Evolutionary conservation across 2,797 vertebrate species (phyloP), one percentile per base, ranked within the genome.

Genomic region (Gymnocypris eckloni): DNA sequence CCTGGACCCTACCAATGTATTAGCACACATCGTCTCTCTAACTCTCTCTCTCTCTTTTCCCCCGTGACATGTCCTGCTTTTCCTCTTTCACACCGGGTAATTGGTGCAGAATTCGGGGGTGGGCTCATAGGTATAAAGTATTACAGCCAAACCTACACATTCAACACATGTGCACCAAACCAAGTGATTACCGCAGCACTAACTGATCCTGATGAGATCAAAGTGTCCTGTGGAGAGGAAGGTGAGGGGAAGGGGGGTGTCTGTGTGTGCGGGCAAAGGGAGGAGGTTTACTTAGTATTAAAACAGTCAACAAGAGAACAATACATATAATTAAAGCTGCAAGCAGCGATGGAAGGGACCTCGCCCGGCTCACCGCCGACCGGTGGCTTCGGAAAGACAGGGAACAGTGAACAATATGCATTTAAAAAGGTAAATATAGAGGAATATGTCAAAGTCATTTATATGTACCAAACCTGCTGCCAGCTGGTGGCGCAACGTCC

Each of bases 51-150:
- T 20, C 33, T 33, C 33, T 8, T 56, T 16, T 56, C 20, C 90
- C 69, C 89, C 84, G 91, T 94, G 94, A 94, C 93, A 92, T 93
- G 94, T 93, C 92, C 95, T 96, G 95, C 91, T 94, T 93, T 96
- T 93, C 93, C 92, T 95, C 95, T 94, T 94, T 93, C 94, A 95
- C 95, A 95, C 95, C 92, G 89, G 88, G 92, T 96, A 95, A 96
- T 95, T 96, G 94, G 94, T 92, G 87, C 89, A 91, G 90, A 92
- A 92, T 87, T 90, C 90, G 89, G 87, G 89, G 90, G 91, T 92
- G 90, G 90, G 91, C 83, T 82, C 81, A n/a, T 45, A 76, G 64
- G 80, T 85, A 81, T 64, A 56, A 84, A 76, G 78, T 82, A 67
- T 71, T 89, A 94, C 93, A 92, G 93, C 92, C 92, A 92, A 93